These are phyloP conservation scores for Rhinichthys osculus DNA, from an alignment of 2,797 vertebrate genomes.

Conservation along the genomic window DNA sequence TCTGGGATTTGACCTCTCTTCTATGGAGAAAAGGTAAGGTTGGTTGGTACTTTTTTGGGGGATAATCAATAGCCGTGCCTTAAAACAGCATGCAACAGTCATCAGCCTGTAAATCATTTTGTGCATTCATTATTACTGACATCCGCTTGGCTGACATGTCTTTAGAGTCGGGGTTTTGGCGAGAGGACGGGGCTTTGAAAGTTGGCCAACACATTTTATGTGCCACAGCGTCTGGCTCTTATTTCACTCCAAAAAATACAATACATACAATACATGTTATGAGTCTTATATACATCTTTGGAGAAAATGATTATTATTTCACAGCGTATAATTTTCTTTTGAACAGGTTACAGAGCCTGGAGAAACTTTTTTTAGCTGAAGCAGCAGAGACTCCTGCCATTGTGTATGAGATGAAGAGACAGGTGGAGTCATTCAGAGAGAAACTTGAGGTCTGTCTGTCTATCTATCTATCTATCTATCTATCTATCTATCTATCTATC, in stretches of 20 bases:
- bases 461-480: not conserved
- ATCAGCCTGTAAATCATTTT: not conserved
- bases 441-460: conserved; percentile 76
- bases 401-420: conserved; percentile 81
- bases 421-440: conserved; percentile 80
- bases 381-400: conserved; percentile 75
- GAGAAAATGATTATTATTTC: not conserved
- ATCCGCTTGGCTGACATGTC: not conserved
- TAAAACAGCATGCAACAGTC: too few species aligned
- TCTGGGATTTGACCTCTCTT: conserved; percentile 78
- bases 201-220: not conserved
- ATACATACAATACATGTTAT: not conserved
- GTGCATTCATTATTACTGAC: not conserved
- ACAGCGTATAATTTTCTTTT: not conserved
- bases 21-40: conserved; percentile 82
- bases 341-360: conserved; percentile 78
- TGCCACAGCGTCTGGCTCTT: not conserved
- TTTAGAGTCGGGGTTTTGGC: not conserved
- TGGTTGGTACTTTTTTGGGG: not conserved
- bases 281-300: not conserved
- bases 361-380: conserved; percentile 78
- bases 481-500: not conserved
- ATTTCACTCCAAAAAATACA: not conserved
- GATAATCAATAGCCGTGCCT: not conserved
- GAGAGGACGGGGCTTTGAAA: not conserved